phyloP scores from a whole-genome alignment of 2,888 invertebrate species.

The Nomada hirtipes region DNA sequence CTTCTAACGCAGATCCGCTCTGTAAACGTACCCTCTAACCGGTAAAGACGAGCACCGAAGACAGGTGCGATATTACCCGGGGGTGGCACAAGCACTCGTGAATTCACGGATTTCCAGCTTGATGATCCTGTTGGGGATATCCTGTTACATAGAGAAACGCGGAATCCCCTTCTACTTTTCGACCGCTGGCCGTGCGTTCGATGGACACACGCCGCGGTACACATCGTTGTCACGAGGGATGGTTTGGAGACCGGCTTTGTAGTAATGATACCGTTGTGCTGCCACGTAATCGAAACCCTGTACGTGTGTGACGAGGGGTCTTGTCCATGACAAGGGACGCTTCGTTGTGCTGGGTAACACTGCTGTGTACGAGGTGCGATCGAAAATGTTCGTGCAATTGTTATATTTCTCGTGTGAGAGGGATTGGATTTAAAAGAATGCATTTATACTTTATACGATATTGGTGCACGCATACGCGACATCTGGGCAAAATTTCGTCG shows the following conservation, averaged over 20 bases:
- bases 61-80: conserved; percentile 31
- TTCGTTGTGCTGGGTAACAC: conserved; percentile 14
- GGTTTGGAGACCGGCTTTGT: conserved; percentile 75
- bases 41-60: conserved; percentile 5
- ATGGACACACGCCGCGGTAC: conserved; percentile 46
- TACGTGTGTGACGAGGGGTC: conserved; percentile 57
- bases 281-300: conserved; percentile 77
- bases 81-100: background rate
- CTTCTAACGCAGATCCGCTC: too few relatives aligned
- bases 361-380: background rate
- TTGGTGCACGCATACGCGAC: too few relatives aligned
- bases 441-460: too few relatives aligned
- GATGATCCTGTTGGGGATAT: conserved; percentile 60
- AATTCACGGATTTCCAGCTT: conserved; percentile 63
- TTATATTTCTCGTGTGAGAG: too few relatives aligned
- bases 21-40: too few relatives aligned
- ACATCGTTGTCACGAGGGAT: conserved; percentile 41
- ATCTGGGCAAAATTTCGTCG: too few relatives aligned
- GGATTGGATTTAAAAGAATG: too few relatives aligned
- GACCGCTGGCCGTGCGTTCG: conserved; percentile 45
- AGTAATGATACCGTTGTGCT: conserved; percentile 80
- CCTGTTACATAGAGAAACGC: conserved; percentile 73
- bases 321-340: conserved; percentile 61
- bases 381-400: background rate
- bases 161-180: conserved; percentile 35